Evolutionary conservation across 1,140 invertebrate species (phyloP), one percentile per base, ranked within the genome.

Genomic region (Coboldia fuscipes): DNA sequence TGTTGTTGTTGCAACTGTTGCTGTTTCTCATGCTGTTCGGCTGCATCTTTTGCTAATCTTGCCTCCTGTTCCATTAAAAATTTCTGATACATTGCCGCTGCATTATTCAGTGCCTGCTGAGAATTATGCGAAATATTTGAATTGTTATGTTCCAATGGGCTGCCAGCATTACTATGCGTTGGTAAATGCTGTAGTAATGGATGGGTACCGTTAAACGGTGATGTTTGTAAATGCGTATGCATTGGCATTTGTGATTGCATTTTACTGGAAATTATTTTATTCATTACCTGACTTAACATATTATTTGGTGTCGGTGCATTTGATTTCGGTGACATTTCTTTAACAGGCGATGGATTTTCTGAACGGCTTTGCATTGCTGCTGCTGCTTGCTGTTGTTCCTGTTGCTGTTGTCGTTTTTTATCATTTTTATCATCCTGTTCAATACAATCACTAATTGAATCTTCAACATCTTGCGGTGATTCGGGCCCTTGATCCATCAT

Each of bases 51-150:
- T 12, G 63, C 72, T 57, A 75, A 60, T 29, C 73, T 59, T 1
- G 69, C 71, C 57, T 79, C 75, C 46, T 74, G 75, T 54, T 80
- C 75, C 55, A 79, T 59, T 41, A 77, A 69, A 41, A 79, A 58
- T 44, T 76, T 76, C 44, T 76, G 72, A 41, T 78, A 78, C 73
- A 78, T 77, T 23, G 73, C 74, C 2, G 74, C 72, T 12, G 73
- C 71, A 42, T 67, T 71, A 41, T 65, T 71, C 27, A 70, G 50
- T 9, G 47, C 55, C 35, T 62, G 61, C 39, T 63, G 71, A 8
- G 63, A 61, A 41, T 70, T 64, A 42, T 57, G 55, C 10, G 43
- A 45, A 10, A 27, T 27, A 36, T 57, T 50, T 30, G 48, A 50
- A 26, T 46, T 42, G 9, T 40, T 43, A 27, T 49, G 47, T 3